Percentiles rank a stretch among this genome's conserved stretches.
Conservation (phyloP, 2,113 vertebrate genomes). For the Zosterops hypoxanthus region DNA sequence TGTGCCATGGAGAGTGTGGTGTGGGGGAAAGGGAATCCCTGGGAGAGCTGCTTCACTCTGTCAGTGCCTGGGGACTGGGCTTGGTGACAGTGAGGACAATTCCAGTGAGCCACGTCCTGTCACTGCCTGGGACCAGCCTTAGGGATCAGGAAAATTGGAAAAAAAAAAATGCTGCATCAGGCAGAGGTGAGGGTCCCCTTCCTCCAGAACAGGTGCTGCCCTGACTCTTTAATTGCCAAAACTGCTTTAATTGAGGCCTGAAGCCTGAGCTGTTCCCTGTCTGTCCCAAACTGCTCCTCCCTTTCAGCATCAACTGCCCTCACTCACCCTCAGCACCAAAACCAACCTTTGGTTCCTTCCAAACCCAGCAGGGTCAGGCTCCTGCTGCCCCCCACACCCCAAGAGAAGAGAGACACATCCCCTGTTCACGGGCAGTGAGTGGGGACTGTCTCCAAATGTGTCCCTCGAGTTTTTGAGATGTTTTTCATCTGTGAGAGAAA, state of each 20-base stretch:
- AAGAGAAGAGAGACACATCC: rapidly evolving
- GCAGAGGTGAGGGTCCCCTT: neutral
- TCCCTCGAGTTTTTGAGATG: rapidly evolving
- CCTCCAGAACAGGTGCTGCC: neutral
- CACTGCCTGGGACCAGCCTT: rapidly evolving
- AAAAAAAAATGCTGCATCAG: neutral
- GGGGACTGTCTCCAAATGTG: neutral
- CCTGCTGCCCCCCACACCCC: neutral
- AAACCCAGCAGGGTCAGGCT: neutral
- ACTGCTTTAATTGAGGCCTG: neutral
- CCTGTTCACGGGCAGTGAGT: neutral
- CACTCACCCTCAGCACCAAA: rapidly evolving
- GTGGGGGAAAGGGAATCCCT: neutral
- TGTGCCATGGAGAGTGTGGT: rapidly evolving
- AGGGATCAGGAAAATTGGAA: neutral
- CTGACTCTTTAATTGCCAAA: neutral
- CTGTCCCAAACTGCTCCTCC: neutral
- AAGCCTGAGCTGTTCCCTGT: neutral
- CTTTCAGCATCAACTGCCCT: neutral
- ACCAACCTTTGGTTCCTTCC: neutral
- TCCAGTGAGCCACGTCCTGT: neutral
- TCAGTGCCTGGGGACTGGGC: rapidly evolving
- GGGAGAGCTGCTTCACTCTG: neutral
- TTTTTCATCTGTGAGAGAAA: neutral
- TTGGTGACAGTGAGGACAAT: neutral